phyloP scores from a whole-genome alignment of 2,113 vertebrate species.

The Zosterops borbonicus region DNA sequence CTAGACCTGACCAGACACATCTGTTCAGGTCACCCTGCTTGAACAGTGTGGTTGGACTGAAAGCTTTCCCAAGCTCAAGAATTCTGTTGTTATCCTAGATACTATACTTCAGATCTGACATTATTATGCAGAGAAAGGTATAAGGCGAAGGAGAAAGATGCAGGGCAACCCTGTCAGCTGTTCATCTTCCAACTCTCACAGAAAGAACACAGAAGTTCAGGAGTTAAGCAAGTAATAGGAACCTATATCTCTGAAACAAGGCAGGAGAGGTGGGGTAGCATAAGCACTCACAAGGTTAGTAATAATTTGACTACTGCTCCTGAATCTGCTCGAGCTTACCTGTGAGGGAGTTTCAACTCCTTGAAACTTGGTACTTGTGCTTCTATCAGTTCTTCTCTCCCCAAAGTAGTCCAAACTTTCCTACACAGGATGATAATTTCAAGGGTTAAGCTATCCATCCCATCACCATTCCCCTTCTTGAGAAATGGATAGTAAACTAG shows the following conservation, averaged over 20 bases:
- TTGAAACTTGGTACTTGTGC: constrained; percentile 88
- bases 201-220: background rate
- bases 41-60: background rate
- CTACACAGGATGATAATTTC: constrained; percentile 51
- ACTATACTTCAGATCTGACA: background rate
- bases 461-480: background rate
- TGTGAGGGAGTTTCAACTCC: constrained; percentile 97
- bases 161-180: background rate
- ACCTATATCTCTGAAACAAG: background rate
- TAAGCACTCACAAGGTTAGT: background rate
- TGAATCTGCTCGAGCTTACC: constrained; percentile 65
- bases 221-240: background rate
- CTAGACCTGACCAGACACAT: background rate
- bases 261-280: background rate
- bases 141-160: background rate
- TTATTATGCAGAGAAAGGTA: background rate
- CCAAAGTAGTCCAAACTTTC: constrained; percentile 92
- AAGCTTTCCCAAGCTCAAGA: background rate
- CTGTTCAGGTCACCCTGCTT: background rate
- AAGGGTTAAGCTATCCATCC: background rate
- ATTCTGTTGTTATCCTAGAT: background rate
- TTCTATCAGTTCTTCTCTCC: constrained; percentile 89
- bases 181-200: background rate
- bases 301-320: background rate
- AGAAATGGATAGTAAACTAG: background rate